These are phyloP conservation scores for Murina feae DNA, from an alignment of 2,113 vertebrate species.

Conservation along the genomic window DNA sequence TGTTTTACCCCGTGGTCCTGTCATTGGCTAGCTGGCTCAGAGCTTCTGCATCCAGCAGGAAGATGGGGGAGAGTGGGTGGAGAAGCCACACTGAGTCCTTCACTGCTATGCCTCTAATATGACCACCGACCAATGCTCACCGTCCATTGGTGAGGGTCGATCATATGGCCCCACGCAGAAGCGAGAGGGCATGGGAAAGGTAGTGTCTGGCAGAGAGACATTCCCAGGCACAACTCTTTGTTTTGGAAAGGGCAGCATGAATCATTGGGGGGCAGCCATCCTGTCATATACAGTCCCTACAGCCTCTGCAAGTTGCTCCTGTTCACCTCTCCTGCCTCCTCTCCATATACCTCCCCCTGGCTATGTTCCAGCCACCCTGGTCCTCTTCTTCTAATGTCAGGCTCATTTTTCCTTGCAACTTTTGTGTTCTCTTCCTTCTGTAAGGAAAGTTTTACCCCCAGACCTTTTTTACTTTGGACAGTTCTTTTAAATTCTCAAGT, in stretches of 20 bases:
- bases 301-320: not conserved
- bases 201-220: not conserved
- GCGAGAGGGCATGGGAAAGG: not conserved
- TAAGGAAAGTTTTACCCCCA: not conserved
- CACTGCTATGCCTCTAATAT: not conserved
- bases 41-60: not conserved
- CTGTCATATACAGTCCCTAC: not conserved
- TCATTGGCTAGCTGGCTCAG: not conserved
- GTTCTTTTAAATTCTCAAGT: not conserved
- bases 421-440: not conserved
- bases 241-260: not conserved
- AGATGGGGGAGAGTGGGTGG: not conserved
- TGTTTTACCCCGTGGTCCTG: not conserved
- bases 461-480: not conserved
- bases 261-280: not conserved
- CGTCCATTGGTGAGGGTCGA: not conserved
- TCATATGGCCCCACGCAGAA: not conserved
- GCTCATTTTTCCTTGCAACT: not conserved
- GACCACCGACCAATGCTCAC: not conserved
- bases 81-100: not conserved
- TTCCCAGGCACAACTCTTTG: not conserved
- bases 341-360: not conserved
- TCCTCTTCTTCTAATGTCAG: not conserved
- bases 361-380: not conserved
- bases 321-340: not conserved